These are phyloP conservation scores for Ferrisia virgata DNA, from an alignment of 2,888 invertebrate genomes.

Conservation along the genomic window DNA sequence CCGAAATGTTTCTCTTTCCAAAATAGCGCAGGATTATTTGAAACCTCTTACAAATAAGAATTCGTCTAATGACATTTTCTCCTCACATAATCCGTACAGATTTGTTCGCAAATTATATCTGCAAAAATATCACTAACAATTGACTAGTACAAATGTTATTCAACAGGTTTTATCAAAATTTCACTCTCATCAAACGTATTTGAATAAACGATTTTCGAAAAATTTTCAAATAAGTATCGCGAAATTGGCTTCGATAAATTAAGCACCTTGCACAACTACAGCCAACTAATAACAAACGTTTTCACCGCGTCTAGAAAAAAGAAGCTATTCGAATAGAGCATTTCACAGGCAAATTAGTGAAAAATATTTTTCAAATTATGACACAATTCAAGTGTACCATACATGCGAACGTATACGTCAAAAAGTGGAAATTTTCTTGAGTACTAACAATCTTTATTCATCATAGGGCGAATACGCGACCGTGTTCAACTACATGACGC, in stretches of 20 bases:
- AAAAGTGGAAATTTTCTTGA: not conserved
- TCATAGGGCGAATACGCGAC: not conserved
- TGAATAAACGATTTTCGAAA: not conserved
- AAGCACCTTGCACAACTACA: not conserved
- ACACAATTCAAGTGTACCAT: not conserved
- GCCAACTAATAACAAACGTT: not conserved
- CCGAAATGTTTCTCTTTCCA: not conserved
- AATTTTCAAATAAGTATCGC: not conserved
- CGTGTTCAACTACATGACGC: not conserved
- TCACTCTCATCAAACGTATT: not conserved
- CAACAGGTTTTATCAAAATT: not conserved
- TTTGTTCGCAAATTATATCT: not conserved
- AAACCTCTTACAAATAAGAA: not conserved
- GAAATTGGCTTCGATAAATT: not conserved
- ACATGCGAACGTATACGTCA: not conserved
- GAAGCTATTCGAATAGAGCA: not conserved
- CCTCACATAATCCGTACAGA: not conserved
- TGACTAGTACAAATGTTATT: not conserved
- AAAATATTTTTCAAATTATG: not conserved
- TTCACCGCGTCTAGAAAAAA: not conserved
- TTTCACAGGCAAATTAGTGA: not conserved
- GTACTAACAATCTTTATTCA: conserved; percentile 12
- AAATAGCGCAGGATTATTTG: not conserved
- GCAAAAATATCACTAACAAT: conserved; percentile 2
- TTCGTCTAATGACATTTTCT: not conserved